Conservation (phyloP, 2,888 invertebrate species). For the Apodemia zela region DNA sequence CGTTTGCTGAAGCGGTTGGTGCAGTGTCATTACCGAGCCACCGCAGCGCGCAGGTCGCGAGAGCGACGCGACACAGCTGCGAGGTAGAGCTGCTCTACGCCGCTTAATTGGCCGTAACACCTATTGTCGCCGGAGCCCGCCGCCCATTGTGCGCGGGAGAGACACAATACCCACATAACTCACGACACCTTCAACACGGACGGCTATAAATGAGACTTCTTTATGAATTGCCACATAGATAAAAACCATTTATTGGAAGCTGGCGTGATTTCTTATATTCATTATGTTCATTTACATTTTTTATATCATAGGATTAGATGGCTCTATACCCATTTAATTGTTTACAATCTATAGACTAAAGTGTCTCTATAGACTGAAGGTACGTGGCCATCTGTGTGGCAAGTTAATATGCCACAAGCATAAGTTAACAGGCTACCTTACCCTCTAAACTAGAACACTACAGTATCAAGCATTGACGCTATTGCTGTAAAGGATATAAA, state of each 20-base stretch:
- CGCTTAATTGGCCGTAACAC: not conserved
- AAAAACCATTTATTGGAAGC: not conserved
- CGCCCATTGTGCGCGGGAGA: not conserved
- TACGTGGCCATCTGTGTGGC: too few species aligned
- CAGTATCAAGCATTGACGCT: too few species aligned
- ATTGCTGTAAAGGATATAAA: too few species aligned
- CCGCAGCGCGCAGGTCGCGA: not conserved
- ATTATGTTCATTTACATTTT: too few species aligned
- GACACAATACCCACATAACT: slow-evolving; percentile 5
- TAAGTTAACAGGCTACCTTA: too few species aligned
- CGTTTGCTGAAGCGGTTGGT: too few species aligned
- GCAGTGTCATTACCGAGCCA: not conserved
- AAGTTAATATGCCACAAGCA: too few species aligned
- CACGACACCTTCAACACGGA: not conserved
- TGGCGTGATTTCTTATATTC: not conserved
- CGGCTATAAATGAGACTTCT: slow-evolving; percentile 5
- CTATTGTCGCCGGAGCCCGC: not conserved
- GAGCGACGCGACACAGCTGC: not conserved
- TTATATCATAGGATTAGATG: too few species aligned
- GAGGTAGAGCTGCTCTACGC: not conserved
- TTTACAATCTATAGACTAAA: too few species aligned
- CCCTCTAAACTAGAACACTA: too few species aligned
- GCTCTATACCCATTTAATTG: too few species aligned
- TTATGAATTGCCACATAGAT: slow-evolving; percentile 1
- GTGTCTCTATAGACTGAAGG: too few species aligned